A percentile compares a stretch with the other conserved stretches of the same genome.
Evolutionary conservation across 2,113 vertebrate species (phyloP).

Genomic region (Chlamydotis undulata): DNA sequence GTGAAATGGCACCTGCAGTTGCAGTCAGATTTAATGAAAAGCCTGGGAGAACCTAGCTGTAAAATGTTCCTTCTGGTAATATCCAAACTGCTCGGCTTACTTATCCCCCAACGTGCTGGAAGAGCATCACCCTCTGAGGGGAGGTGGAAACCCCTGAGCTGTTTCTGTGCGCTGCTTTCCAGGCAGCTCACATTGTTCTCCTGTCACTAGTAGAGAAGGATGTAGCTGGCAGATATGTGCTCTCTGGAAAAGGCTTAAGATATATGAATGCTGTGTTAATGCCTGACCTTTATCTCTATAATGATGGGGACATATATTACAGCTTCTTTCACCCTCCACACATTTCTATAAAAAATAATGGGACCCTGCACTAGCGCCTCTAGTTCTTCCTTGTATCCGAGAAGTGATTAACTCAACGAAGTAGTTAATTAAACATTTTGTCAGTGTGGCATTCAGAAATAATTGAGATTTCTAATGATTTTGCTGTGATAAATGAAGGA

Average conservation of each 20-base stretch:
- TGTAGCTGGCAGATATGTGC: neutral
- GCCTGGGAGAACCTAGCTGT: neutral
- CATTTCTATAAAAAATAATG: slow-evolving; percentile 44
- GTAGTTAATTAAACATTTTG: slow-evolving; percentile 67
- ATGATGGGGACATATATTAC: slow-evolving; percentile 43
- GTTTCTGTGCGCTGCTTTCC: neutral
- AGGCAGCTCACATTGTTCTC: neutral
- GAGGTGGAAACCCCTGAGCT: neutral
- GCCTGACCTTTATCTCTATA: slow-evolving; percentile 55
- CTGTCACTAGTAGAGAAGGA: neutral
- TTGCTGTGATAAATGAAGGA: slow-evolving; percentile 59
- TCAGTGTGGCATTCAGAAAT: slow-evolving; percentile 56
- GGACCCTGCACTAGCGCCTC: neutral
- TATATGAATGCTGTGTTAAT: neutral
- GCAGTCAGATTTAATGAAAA: neutral
- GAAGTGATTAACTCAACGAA: slow-evolving; percentile 48
- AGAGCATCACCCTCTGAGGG: neutral
- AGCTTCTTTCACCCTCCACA: neutral
- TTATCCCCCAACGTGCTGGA: accelerated
- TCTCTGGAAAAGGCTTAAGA: slow-evolving; percentile 2
- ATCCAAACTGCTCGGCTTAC: neutral
- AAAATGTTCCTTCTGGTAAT: neutral
- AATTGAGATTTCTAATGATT: slow-evolving; percentile 69
- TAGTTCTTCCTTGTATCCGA: neutral
- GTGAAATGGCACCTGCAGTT: neutral